phyloP scores from a whole-genome alignment of 2,113 vertebrate genomes.

The Cathartes aura region DNA sequence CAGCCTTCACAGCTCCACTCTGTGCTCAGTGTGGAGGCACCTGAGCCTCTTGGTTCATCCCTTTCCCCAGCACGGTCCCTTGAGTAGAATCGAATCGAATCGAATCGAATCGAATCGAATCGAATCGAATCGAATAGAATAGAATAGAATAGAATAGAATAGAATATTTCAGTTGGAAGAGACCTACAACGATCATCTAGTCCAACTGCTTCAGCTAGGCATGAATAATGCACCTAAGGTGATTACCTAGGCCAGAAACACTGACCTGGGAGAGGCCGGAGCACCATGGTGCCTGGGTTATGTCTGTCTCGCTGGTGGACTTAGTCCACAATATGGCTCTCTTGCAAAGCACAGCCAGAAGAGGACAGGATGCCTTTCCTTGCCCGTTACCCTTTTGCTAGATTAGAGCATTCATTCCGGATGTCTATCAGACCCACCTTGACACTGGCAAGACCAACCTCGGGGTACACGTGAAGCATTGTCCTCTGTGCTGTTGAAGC shows the following conservation, averaged over 20 bases:
- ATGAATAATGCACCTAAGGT: neutral
- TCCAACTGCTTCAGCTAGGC: neutral
- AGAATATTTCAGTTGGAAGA: neutral
- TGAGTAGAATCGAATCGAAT: neutral
- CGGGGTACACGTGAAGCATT: accelerated
- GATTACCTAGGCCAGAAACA: neutral
- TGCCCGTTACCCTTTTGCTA: neutral
- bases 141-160: neutral
- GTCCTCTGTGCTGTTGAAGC: neutral
- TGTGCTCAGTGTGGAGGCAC: neutral
- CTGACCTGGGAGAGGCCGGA: neutral
- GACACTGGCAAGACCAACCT: neutral
- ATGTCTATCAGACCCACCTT: neutral
- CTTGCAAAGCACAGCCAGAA: neutral
- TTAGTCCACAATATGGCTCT: neutral
- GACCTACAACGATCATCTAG: neutral
- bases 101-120: too few relatives aligned
- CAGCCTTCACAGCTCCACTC: neutral
- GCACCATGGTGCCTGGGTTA: neutral
- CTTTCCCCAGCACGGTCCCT: neutral
- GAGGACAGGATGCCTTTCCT: neutral
- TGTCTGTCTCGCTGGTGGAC: neutral
- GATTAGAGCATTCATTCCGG: neutral
- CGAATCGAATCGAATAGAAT: neutral
- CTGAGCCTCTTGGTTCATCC: neutral